Evolutionary conservation across 2,888 invertebrate genomes (phyloP).

Genomic region (Coelinius sp.): DNA sequence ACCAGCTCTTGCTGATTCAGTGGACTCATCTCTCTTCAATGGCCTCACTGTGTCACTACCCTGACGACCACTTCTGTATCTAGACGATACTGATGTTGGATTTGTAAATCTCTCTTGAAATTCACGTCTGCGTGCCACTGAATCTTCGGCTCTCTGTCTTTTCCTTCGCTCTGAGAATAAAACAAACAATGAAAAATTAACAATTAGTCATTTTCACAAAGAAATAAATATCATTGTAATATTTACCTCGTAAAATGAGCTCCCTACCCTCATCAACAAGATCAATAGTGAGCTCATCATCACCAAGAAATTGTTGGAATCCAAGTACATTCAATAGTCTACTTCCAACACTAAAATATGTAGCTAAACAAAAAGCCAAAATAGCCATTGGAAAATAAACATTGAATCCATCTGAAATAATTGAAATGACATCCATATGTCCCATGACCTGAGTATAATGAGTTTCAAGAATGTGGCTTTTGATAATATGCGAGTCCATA

Average conservation of each 20-base stretch:
- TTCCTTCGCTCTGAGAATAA: slow-evolving; percentile 80
- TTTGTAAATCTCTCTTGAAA: slow-evolving; percentile 78
- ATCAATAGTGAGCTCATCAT: slow-evolving; percentile 94
- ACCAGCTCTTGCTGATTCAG: slow-evolving; percentile 84
- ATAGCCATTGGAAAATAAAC: slow-evolving; percentile 99
- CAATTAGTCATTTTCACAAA: neutral
- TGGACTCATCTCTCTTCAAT: slow-evolving; percentile 73
- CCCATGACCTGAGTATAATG: slow-evolving; percentile 99
- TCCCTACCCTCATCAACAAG: slow-evolving; percentile 94
- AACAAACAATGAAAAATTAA: slow-evolving; percentile 29
- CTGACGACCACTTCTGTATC: slow-evolving; percentile 70
- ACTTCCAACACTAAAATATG: slow-evolving; percentile 94
- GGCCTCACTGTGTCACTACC: slow-evolving; percentile 73
- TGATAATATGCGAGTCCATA: slow-evolving; percentile 96
- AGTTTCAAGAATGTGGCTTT: slow-evolving; percentile 85
- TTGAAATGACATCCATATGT: slow-evolving; percentile 97
- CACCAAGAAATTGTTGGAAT: slow-evolving; percentile 97
- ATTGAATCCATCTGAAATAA: slow-evolving; percentile 98
- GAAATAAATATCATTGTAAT: neutral
- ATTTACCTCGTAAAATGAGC: slow-evolving; percentile 86
- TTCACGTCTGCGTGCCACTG: slow-evolving; percentile 81
- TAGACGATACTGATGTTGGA: slow-evolving; percentile 62
- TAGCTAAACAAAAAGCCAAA: slow-evolving; percentile 91
- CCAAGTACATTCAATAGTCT: slow-evolving; percentile 91
- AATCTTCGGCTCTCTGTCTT: slow-evolving; percentile 86